Percentiles rank a stretch among this genome's conserved stretches.
These are phyloP conservation scores for Dreissena polymorpha DNA, from an alignment of 1,140 invertebrate species.

Conservation along the genomic window DNA sequence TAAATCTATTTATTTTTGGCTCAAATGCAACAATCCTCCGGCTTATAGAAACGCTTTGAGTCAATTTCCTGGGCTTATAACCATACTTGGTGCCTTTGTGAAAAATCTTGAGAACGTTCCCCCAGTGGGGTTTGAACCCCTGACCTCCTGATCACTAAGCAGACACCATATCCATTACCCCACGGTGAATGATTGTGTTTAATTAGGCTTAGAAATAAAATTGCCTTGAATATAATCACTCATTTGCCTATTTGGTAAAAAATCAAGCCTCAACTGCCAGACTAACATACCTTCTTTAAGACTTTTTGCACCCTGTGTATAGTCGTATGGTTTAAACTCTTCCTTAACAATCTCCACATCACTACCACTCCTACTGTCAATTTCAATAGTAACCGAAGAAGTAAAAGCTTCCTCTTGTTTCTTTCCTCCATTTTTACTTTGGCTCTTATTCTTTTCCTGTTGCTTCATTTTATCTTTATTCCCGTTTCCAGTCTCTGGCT, in stretches of 20 bases:
- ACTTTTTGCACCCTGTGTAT: conserved; percentile 33
- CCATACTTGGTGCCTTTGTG: no score
- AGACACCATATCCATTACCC: no score
- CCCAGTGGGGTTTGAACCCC: no score
- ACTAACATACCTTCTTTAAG: conserved; percentile 30
- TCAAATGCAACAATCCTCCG: no score
- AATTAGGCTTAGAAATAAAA: background rate
- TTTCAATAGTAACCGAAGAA: background rate
- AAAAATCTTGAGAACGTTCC: no score
- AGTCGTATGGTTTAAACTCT: conserved; percentile 48
- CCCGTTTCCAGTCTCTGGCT: conserved; percentile 14
- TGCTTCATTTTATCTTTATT: conserved; percentile 7
- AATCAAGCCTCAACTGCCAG: background rate
- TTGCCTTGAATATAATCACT: background rate
- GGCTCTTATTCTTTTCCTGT: background rate
- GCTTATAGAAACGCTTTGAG: background rate
- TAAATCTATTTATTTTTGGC: no score
- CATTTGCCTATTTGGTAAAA: no score
- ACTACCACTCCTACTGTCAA: background rate
- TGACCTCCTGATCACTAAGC: no score
- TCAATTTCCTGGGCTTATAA: no score
- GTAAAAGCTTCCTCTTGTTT: background rate
- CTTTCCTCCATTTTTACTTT: background rate
- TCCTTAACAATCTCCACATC: background rate
- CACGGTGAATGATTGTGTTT: no score